Evolutionary conservation across 2,797 vertebrate species (phyloP).

Genomic region (Schizothorax lantsangensis): DNA sequence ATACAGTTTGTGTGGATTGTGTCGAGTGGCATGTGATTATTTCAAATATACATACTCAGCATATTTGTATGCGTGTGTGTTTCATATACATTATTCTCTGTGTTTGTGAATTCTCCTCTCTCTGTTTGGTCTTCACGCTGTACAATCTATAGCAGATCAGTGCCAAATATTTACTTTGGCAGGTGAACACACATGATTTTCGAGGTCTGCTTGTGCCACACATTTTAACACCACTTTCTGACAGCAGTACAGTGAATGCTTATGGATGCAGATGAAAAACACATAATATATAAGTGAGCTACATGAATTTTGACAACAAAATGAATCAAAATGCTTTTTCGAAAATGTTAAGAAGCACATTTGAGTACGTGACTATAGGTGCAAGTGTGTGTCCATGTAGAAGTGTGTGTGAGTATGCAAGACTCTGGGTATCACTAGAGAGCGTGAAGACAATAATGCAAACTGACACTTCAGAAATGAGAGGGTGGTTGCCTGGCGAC

Average conservation of each 20-base stretch:
- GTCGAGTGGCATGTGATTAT: constrained; percentile 27
- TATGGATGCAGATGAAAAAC: background rate
- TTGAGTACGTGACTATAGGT: constrained; percentile 20
- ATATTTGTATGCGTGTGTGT: background rate
- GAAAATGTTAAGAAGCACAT: background rate
- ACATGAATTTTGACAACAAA: background rate
- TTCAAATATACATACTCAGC: constrained; percentile 22
- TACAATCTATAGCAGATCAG: constrained; percentile 23
- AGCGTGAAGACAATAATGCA: constrained; percentile 99
- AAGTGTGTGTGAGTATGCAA: constrained; percentile 58
- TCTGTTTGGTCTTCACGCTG: constrained; percentile 14
- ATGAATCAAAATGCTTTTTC: background rate
- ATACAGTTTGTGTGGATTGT: constrained; percentile 27
- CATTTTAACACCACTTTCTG: background rate
- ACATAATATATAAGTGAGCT: background rate
- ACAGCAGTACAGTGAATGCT: background rate
- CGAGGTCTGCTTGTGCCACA: background rate
- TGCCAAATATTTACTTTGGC: constrained; percentile 28
- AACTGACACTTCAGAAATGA: constrained; percentile 99
- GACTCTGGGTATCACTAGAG: constrained; percentile 88
- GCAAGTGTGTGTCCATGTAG: constrained; percentile 26
- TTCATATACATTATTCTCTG: constrained; percentile 3
- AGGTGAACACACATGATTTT: constrained; percentile 13
- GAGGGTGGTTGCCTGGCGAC: constrained; percentile 97
- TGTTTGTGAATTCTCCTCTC: constrained; percentile 15